A percentile compares a stretch with the other conserved stretches of the same genome.
These are phyloP conservation scores for Prolemur simus DNA, from an alignment of 2,113 vertebrate species.

Conservation along the genomic window DNA sequence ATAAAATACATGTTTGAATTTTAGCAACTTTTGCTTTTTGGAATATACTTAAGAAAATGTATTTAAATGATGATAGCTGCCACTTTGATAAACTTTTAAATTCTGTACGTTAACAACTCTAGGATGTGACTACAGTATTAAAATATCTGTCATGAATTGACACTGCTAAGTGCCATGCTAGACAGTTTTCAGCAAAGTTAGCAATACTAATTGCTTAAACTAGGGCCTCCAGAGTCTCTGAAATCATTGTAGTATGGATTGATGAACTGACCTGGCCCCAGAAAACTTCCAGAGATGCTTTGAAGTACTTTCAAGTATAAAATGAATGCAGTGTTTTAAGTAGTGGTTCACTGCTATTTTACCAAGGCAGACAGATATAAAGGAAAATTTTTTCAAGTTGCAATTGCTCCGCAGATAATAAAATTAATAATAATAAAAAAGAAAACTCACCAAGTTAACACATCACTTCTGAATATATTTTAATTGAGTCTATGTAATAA, in stretches of 20 bases:
- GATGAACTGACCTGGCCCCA: neutral
- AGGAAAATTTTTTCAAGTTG: neutral
- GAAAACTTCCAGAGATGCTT: neutral
- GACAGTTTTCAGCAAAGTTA: conserved; percentile 40
- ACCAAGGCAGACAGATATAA: neutral
- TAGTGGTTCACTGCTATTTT: neutral
- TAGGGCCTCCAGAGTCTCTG: neutral
- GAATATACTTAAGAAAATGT: neutral
- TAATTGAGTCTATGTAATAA: neutral
- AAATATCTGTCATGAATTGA: conserved; percentile 36
- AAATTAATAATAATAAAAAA: conserved; percentile 5
- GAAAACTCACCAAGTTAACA: neutral
- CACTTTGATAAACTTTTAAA: conserved; percentile 41
- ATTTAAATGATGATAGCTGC: conserved; percentile 22
- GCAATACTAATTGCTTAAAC: conserved; percentile 16
- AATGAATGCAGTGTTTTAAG: conserved; percentile 28
- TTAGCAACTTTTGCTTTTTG: conserved; percentile 5
- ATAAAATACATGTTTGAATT: conserved; percentile 4
- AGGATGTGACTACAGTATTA: neutral
- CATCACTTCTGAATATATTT: neutral
- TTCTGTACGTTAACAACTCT: conserved; percentile 5
- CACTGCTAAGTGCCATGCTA: neutral
- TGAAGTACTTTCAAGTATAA: conserved; percentile 39
- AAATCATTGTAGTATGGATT: neutral
- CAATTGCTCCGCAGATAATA: neutral